Base-by-base conservation (phyloP, 2,797 vertebrate species). In the Muscicapa comitata region DNA sequence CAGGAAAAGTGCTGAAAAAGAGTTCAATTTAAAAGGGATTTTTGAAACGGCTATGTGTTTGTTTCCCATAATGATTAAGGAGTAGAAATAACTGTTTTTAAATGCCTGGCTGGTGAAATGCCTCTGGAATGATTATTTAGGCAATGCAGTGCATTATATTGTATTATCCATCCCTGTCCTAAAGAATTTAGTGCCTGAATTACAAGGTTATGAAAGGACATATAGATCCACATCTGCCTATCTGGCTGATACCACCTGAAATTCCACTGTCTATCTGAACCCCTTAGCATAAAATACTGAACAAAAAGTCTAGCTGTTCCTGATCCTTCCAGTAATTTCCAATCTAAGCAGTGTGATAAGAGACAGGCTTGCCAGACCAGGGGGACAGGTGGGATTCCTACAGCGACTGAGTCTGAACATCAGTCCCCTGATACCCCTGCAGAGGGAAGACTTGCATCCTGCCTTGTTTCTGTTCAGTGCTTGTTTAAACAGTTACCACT, bases 191-290 rank as follows among this genome's bases (percentile, higher is more conserved):
- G 7, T 17, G 14, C 2, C 23, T 53, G 19, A 61, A 61, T 74
- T 81, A 62, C 16, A 57, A 29, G 31, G 23, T 74, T 48, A 23
- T 33, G 6, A 11, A 76, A 6, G 8, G 12, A 20, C 10, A 8
- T 37, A 37, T 26, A 59, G 20, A 43, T 51, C 45, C 24, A 43
- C 0, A 0, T 21, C 8, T 0, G 0, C 5, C 25, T 51, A 1
- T 66, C 11, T 61, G 16, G 2, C 11, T 77, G 25, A 53, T 31
- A 33, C 14, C 8, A 70, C 17, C 61, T 38, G 47, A 81, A 87
- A 80, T 77, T 54, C 15, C 28, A 31, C 24, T 13, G 3, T 21
- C 35, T 68, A 7, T 54, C 24, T 66, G 40, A 73, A 70, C 48
- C 4, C 31, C 47, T 53, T n/a, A 62, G 28, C 29, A 85, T 13